These are phyloP conservation scores for Karalla daura DNA, from an alignment of 2,797 vertebrate genomes.

Conservation along the genomic window DNA sequence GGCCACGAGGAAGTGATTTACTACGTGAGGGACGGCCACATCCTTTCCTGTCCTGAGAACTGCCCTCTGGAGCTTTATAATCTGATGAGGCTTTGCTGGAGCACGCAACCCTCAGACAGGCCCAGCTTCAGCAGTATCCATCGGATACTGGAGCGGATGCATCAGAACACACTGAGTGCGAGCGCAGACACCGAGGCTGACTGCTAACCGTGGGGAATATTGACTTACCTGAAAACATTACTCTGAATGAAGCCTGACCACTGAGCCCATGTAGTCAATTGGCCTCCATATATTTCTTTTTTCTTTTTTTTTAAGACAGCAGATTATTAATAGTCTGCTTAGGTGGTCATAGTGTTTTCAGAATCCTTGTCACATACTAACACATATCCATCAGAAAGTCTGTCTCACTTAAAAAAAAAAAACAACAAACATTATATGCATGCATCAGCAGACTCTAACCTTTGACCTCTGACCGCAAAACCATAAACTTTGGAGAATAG, in stretches of 20 bases:
- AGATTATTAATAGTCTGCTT: no score
- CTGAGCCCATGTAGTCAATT: not conserved
- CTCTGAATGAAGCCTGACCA: not conserved
- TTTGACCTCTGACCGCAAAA: not conserved
- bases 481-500: not conserved
- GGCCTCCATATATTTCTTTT: not conserved
- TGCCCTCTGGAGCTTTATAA: conserved; percentile 96
- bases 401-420: not conserved
- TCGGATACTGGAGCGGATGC: conserved; percentile 94
- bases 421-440: not conserved
- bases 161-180: conserved; percentile 72
- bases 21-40: conserved; percentile 94
- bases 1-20: conserved; percentile 98
- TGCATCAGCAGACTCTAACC: not conserved
- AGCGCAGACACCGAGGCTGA: conserved; percentile 64
- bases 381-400: not conserved
- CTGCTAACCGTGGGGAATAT: conserved; percentile 37
- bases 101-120: conserved; percentile 89
- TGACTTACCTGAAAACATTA: not conserved
- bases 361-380: not conserved
- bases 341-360: not conserved
- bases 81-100: conserved; percentile 98
- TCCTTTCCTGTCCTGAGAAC: conserved; percentile 91
- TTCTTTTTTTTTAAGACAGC: conserved; percentile 1
- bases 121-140: conserved; percentile 95